Evolutionary conservation across 2,113 vertebrate species (phyloP), one percentile per base, ranked within the genome.

Genomic region (Oxyruncus cristatus): DNA sequence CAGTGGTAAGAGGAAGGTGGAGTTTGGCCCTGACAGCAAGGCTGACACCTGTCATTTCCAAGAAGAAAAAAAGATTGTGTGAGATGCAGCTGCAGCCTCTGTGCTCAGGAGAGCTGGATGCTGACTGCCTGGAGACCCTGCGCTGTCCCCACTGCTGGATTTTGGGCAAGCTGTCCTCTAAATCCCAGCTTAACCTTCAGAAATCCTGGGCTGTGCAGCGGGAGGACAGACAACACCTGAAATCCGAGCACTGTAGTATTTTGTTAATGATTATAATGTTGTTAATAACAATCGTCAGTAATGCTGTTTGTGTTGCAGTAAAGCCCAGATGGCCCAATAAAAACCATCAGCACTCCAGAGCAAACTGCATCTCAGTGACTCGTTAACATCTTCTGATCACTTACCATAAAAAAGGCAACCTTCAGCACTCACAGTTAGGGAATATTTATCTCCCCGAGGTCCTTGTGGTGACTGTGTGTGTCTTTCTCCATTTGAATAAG

Each of bases 311-410:
- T 33, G 1, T 50, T 90, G 93, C 92, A 93, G 78, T 92, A 88
- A 95, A 93, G 73, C 85, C 88, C 96, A 97, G 93, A 96, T 96
- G 95, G 93, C 65, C 76, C 93, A 71, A 55, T 96, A 94, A 95
- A 97, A 96, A 20, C 5, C 78, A 77, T 12, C 75, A 62, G 59
- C 2, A 26, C 93, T 88, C 8, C 67, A 42, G 61, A 55, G 52
- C 82, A 86, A 80, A 55, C 82, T 2, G 1, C 92, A 32, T 61
- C 71, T 47, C 17, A 3, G 78, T 71, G 75, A 58, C 59, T 90
- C 10, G 44, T 92, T 41, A 81, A 84, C 89, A 62, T 77, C 79
- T 81, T 71, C 55, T 78, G 72, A 86, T 88, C 72, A 24, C 55
- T 90, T 49, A 11, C 72, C 42, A 22, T 77, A 35, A 85, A 85